These are phyloP conservation scores for Cheilosia vernalis DNA, from an alignment of 2,888 invertebrate species.

Conservation along the genomic window DNA sequence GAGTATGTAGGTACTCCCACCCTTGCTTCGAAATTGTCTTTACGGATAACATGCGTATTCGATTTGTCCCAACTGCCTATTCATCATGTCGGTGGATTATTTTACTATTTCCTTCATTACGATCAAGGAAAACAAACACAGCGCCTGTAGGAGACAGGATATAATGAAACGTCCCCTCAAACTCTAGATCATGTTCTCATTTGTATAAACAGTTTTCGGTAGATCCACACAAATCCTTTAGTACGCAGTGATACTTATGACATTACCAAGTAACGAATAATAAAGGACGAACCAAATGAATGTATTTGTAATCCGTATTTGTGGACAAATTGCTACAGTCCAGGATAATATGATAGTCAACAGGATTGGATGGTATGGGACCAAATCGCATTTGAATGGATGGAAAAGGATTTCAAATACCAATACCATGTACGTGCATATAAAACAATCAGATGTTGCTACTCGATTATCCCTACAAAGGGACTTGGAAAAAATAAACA, in stretches of 20 bases:
- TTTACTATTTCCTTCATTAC: no score
- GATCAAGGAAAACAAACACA: no score
- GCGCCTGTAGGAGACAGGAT: neutral
- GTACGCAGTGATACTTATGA: conserved; percentile 14
- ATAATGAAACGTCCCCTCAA: conserved; percentile 24
- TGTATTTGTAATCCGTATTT: conserved; percentile 48
- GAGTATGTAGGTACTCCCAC: no score
- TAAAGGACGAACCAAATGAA: conserved; percentile 12
- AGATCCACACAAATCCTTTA: conserved; percentile 32
- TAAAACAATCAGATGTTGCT: conserved; percentile 11
- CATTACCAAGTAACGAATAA: conserved; percentile 7
- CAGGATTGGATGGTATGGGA: neutral
- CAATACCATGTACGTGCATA: conserved; percentile 6
- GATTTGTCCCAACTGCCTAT: no score
- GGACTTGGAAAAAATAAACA: neutral
- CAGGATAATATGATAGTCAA: conserved; percentile 20
- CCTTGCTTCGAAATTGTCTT: no score
- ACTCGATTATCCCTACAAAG: neutral
- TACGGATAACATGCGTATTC: no score
- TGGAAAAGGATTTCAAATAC: conserved; percentile 27
- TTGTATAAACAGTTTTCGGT: conserved; percentile 10
- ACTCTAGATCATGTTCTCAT: conserved; percentile 13
- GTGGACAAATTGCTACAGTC: conserved; percentile 36
- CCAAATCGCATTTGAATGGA: conserved; percentile 25
- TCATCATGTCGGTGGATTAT: no score